Evolutionary conservation across 2,888 invertebrate genomes (phyloP).

Genomic region (Sisyra nigra): DNA sequence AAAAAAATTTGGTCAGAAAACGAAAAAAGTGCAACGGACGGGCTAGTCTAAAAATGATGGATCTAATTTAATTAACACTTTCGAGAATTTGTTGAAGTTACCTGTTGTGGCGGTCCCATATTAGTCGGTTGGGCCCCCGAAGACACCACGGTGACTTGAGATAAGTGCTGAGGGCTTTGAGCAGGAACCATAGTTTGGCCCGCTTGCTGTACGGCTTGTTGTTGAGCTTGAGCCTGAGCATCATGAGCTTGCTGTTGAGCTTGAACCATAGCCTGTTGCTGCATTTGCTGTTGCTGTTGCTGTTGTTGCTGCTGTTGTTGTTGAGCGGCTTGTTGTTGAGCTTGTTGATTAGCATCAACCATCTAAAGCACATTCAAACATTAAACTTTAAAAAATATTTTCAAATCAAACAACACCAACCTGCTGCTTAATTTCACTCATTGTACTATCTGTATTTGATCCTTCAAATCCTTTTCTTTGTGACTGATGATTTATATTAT

Average conservation of each 20-base stretch:
- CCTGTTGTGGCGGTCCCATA: constrained; percentile 35
- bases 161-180: constrained; percentile 31
- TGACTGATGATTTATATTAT: constrained; percentile 12
- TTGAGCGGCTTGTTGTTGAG: constrained; percentile 23
- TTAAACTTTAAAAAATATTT: too few species aligned
- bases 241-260: constrained; percentile 17
- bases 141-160: constrained; percentile 24
- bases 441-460: constrained; percentile 15
- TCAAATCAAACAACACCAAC: too few species aligned
- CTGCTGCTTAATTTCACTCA: constrained; percentile 24
- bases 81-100: constrained; percentile 17
- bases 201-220: constrained; percentile 24
- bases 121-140: constrained; percentile 16
- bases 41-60: constrained; percentile 1
- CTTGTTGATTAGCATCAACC: constrained; percentile 23
- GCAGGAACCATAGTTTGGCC: constrained; percentile 25
- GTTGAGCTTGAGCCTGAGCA: constrained; percentile 13
- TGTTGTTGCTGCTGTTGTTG: constrained; percentile 30
- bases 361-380: constrained; percentile 10
- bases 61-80: not conserved
- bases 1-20: not conserved
- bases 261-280: constrained; percentile 22
- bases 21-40: constrained; percentile 1
- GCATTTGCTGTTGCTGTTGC: constrained; percentile 22
- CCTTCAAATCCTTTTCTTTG: constrained; percentile 14